Evolutionary conservation across 1,140 invertebrate species (phyloP).

Genomic region (Propsilocerus akamusi): DNA sequence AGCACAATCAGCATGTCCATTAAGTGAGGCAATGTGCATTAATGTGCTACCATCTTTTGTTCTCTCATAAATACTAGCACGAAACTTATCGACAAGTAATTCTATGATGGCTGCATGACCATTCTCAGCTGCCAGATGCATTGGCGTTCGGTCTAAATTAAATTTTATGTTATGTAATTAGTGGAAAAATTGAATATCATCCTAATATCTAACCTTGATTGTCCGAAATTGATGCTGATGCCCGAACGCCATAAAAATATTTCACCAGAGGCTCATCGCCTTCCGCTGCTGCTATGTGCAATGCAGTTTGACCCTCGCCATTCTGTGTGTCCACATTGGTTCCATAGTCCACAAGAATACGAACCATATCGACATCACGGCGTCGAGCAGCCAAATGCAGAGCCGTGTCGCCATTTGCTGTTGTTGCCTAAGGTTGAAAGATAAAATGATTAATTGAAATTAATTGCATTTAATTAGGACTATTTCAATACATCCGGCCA

Average conservation of each 20-base stretch:
- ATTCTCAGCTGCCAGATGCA: conserved; percentile 93
- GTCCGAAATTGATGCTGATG: conserved; percentile 83
- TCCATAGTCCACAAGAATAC: conserved; percentile 83
- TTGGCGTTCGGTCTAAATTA: conserved; percentile 72
- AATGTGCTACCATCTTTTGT: conserved; percentile 95
- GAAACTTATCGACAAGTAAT: conserved; percentile 92
- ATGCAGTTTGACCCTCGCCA: conserved; percentile 74
- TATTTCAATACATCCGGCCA: neutral
- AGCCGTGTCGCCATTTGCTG: conserved; percentile 66
- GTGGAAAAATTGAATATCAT: conserved; percentile 5
- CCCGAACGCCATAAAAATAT: conserved; percentile 85
- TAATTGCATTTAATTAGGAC: neutral
- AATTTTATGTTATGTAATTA: conserved; percentile 6
- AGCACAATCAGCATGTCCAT: conserved; percentile 95
- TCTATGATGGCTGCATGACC: conserved; percentile 93
- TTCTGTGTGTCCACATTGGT: conserved; percentile 79
- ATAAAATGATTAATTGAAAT: conserved; percentile 7
- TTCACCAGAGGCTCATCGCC: conserved; percentile 88
- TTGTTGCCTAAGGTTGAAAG: conserved; percentile 30
- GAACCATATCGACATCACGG: conserved; percentile 79
- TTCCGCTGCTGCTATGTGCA: conserved; percentile 89
- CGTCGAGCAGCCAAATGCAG: conserved; percentile 78
- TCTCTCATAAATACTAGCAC: conserved; percentile 82
- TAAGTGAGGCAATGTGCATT: conserved; percentile 93
- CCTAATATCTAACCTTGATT: conserved; percentile 44